Conservation (phyloP, 1,140 invertebrate species). For the Coenobita brevimanus region DNA sequence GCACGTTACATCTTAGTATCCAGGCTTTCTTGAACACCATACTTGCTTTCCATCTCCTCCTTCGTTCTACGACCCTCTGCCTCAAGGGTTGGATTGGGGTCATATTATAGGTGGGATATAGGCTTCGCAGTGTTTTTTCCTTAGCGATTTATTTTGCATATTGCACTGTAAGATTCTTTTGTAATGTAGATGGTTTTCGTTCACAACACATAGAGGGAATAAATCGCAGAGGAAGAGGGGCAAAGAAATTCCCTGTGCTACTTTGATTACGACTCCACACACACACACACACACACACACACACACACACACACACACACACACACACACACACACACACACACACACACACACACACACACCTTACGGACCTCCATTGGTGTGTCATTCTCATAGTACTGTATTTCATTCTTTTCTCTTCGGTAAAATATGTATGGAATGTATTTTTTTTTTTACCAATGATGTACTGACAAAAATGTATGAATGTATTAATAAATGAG, state of each 20-base stretch:
- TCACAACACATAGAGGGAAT: too few species aligned
- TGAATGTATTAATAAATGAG: background rate
- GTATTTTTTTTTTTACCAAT: background rate
- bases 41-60: conserved; percentile 5
- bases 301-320: too few species aligned
- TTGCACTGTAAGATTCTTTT: too few species aligned
- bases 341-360: background rate
- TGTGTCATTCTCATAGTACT: conserved; percentile 29
- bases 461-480: background rate
- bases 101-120: too few species aligned
- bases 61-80: conserved; percentile 11
- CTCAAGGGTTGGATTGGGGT: conserved; percentile 24
- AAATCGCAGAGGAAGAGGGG: too few species aligned
- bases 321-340: too few species aligned
- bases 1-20: too few species aligned
- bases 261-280: too few species aligned
- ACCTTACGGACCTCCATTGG: conserved; percentile 24
- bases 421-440: background rate
- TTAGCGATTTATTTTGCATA: too few species aligned
- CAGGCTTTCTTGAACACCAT: background rate
- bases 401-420: conserved; percentile 9
- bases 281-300: too few species aligned
- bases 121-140: conserved; percentile 30
- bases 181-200: too few species aligned
- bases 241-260: too few species aligned